Percentiles rank a stretch among this genome's conserved stretches.
Conservation (phyloP, 1,140 invertebrate genomes). For the Metopolophium dirhodum region DNA sequence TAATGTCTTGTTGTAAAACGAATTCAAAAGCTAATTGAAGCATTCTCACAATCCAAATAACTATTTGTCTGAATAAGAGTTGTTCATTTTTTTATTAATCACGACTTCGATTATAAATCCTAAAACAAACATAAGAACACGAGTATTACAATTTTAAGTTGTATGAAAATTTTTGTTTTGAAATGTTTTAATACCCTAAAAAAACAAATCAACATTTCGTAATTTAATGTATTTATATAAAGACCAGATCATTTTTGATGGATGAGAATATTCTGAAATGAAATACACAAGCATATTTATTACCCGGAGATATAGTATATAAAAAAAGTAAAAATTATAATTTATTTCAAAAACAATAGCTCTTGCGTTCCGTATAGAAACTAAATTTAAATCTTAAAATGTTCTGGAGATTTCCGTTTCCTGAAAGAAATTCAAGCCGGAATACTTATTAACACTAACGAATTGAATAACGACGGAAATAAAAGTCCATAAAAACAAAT, state of each 20-base stretch:
- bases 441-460: slow-evolving; percentile 1
- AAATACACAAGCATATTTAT: not conserved
- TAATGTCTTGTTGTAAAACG: not conserved
- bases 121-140: not conserved
- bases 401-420: not conserved
- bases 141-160: not conserved
- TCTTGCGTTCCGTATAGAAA: not conserved
- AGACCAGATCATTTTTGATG: not conserved
- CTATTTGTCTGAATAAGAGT: no score
- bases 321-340: not conserved
- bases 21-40: not conserved
- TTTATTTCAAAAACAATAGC: not conserved
- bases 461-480: not conserved
- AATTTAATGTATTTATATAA: not conserved
- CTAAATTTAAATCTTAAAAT: not conserved
- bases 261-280: not conserved
- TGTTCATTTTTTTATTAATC: no score
- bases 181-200: not conserved
- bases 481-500: slow-evolving; percentile 17
- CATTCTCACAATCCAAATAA: no score
- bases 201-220: not conserved
- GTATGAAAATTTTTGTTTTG: not conserved
- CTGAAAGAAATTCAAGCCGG: not conserved
- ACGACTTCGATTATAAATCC: not conserved
- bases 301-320: not conserved